Percentiles rank a stretch among this genome's conserved stretches.
Conservation (phyloP, 2,797 vertebrate species). For the Basileuterus tristriatus region DNA sequence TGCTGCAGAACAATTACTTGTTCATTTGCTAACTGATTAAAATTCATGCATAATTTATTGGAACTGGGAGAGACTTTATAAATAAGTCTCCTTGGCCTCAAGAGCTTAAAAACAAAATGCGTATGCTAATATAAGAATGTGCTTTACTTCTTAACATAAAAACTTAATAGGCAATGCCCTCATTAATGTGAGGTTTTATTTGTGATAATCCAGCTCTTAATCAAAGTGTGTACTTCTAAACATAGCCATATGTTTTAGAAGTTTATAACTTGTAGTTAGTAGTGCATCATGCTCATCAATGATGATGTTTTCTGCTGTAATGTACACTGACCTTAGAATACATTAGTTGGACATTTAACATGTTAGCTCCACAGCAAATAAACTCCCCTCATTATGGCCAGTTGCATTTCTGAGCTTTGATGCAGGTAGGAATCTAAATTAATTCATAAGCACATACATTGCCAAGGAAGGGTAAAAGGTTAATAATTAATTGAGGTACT, state of each 20-base stretch:
- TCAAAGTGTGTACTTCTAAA: slow-evolving; percentile 49
- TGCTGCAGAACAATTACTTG: slow-evolving; percentile 79
- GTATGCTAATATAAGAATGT: slow-evolving; percentile 71
- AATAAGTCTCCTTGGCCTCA: slow-evolving; percentile 75
- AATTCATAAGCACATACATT: neutral
- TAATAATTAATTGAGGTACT: slow-evolving; percentile 13
- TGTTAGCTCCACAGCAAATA: slow-evolving; percentile 16
- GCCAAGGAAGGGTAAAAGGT: neutral
- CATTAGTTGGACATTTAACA: slow-evolving; percentile 34
- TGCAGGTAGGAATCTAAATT: neutral
- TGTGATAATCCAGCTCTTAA: slow-evolving; percentile 51
- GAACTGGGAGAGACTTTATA: slow-evolving; percentile 77
- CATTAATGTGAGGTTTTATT: slow-evolving; percentile 60
- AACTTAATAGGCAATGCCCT: slow-evolving; percentile 60
- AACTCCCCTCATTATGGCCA: slow-evolving; percentile 14
- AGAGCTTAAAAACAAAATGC: slow-evolving; percentile 71
- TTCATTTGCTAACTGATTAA: slow-evolving; percentile 82
- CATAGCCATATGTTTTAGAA: neutral
- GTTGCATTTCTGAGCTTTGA: neutral
- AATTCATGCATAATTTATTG: slow-evolving; percentile 83
- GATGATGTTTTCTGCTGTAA: neutral
- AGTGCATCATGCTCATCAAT: neutral
- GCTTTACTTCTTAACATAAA: slow-evolving; percentile 68
- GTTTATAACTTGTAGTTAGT: neutral
- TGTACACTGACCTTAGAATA: slow-evolving; percentile 33